phyloP scores from a whole-genome alignment of 35 echinoderm and acorn worm species.

The Lytechinus variegatus region DNA sequence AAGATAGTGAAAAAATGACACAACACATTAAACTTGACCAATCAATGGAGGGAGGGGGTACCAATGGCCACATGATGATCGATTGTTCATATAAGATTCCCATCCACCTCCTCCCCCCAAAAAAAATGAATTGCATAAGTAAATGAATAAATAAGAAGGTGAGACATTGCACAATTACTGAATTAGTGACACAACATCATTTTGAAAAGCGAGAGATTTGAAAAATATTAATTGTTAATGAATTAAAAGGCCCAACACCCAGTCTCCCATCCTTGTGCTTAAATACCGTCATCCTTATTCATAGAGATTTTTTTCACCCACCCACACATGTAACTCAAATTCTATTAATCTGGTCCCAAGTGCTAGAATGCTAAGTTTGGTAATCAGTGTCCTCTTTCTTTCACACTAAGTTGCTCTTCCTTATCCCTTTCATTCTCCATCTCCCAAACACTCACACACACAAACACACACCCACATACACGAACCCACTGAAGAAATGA shows the following conservation, averaged over 20 bases:
- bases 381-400: background rate
- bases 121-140: too few relatives aligned
- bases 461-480: background rate
- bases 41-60: background rate
- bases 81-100: too few relatives aligned
- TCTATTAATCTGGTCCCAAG: constrained; percentile 20
- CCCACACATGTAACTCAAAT: background rate
- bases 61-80: background rate
- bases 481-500: background rate
- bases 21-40: background rate
- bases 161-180: too few relatives aligned
- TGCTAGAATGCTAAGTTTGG: background rate
- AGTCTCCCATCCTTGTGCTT: background rate
- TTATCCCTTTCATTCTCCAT: background rate
- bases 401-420: background rate
- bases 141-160: too few relatives aligned
- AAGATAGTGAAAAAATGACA: background rate
- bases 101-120: too few relatives aligned
- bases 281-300: background rate
- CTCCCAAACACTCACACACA: constrained; percentile 19
- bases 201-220: too few relatives aligned
- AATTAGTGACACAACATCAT: too few relatives aligned
- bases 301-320: background rate
- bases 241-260: background rate
- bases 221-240: background rate